Evolutionary conservation across 1,140 invertebrate genomes (phyloP).

Genomic region (Drosophila biarmipes): DNA sequence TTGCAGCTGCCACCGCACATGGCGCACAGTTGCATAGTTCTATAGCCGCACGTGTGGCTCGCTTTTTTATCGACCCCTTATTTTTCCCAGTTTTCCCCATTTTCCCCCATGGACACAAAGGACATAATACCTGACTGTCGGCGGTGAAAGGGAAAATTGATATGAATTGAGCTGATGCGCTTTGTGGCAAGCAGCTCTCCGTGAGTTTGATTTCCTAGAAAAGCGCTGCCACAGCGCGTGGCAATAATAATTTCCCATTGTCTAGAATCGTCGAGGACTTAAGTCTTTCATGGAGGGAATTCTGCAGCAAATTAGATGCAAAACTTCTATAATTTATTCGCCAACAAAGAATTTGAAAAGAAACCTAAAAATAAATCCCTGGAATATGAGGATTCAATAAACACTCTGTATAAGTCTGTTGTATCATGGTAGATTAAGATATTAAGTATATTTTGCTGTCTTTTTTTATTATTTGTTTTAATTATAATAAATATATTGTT

Average conservation of each 20-base stretch:
- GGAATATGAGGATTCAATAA: neutral
- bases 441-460: too few relatives aligned
- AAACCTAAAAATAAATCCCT: slow-evolving; percentile 2
- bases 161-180: slow-evolving; percentile 50
- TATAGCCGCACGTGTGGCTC: slow-evolving; percentile 30
- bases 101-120: slow-evolving; percentile 18
- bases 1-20: slow-evolving; percentile 32
- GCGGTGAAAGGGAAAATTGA: slow-evolving; percentile 38
- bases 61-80: slow-evolving; percentile 35
- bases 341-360: slow-evolving; percentile 18
- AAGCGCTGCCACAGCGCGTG: neutral
- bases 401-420: too few relatives aligned
- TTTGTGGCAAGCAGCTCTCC: slow-evolving; percentile 30
- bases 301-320: slow-evolving; percentile 20
- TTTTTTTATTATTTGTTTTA: too few relatives aligned
- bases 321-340: slow-evolving; percentile 38
- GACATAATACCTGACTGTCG: slow-evolving; percentile 28
- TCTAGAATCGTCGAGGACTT: slow-evolving; percentile 17
- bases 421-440: too few relatives aligned
- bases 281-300: slow-evolving; percentile 4
- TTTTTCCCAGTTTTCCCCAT: slow-evolving; percentile 15
- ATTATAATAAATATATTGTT: too few relatives aligned
- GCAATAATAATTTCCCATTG: slow-evolving; percentile 23
- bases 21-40: slow-evolving; percentile 11
- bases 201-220: slow-evolving; percentile 18